A percentile compares a stretch with the other conserved stretches of the same genome.
Conservation (phyloP, 1,140 invertebrate genomes). For the Pristionchus pacificus region DNA sequence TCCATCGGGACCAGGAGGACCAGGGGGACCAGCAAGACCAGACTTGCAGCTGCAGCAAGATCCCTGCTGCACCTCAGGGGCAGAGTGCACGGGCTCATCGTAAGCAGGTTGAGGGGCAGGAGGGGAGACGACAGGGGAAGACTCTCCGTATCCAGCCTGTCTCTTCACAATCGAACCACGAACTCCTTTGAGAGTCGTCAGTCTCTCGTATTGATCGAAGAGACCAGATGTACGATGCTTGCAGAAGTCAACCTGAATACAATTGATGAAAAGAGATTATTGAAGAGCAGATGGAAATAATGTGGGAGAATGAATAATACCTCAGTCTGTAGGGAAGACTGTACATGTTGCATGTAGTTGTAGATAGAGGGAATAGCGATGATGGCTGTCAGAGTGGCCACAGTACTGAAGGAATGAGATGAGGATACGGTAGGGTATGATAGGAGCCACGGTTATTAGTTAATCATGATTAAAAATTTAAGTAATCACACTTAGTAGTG, state of each 20-base stretch:
- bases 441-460: too few species aligned
- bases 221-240: slow-evolving; percentile 41
- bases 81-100: slow-evolving; percentile 21
- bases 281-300: neutral
- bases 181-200: slow-evolving; percentile 34
- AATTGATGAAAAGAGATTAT: neutral
- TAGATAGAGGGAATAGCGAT: slow-evolving; percentile 47
- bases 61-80: slow-evolving; percentile 20
- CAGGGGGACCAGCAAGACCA: slow-evolving; percentile 27
- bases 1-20: slow-evolving; percentile 37
- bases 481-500: too few species aligned
- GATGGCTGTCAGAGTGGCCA: slow-evolving; percentile 46
- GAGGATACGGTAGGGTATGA: too few species aligned
- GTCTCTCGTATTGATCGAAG: slow-evolving; percentile 36
- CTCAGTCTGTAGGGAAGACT: slow-evolving; percentile 44
- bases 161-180: slow-evolving; percentile 28
- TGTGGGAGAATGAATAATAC: slow-evolving; percentile 7
- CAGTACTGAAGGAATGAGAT: slow-evolving; percentile 28
- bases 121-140: slow-evolving; percentile 11
- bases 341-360: slow-evolving; percentile 52
- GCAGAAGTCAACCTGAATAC: slow-evolving; percentile 44
- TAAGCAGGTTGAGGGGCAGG: neutral
- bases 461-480: too few species aligned
- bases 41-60: slow-evolving; percentile 30
- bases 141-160: slow-evolving; percentile 32